phyloP scores from a whole-genome alignment of 2,113 vertebrate genomes.

The Clupea harengus region DNA sequence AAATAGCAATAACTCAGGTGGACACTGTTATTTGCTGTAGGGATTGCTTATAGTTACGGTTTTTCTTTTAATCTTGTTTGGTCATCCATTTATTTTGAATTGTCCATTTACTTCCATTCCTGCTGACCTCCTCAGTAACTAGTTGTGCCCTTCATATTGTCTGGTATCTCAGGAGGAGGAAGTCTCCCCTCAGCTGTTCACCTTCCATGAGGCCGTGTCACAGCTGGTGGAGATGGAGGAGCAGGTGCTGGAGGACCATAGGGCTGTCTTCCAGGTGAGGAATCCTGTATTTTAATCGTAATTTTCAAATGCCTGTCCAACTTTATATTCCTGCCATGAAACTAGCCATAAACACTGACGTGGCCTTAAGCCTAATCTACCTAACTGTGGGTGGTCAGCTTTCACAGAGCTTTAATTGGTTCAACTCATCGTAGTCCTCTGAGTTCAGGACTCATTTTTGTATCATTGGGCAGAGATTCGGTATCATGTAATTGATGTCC shows the following conservation, averaged over 20 bases:
- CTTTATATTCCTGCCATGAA: not conserved
- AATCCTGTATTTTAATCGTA: not conserved
- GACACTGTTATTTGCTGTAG: too few species aligned
- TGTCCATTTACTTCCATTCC: too few species aligned
- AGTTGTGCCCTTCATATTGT: not conserved
- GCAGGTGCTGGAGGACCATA: constrained; percentile 94
- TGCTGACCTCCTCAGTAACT: not conserved
- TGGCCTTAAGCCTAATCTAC: too few species aligned
- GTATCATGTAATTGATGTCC: not conserved
- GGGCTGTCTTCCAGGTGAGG: constrained; percentile 92
- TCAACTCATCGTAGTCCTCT: not conserved
- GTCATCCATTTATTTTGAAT: too few species aligned
- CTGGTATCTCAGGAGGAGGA: constrained; percentile 86
- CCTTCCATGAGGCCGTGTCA: constrained; percentile 96
- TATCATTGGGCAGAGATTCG: too few species aligned
- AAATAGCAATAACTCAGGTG: too few species aligned
- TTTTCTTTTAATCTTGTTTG: too few species aligned
- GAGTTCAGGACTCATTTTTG: not conserved
- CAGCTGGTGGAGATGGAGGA: constrained; percentile 99
- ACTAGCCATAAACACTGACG: too few species aligned
- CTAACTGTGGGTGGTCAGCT: not conserved
- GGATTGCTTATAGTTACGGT: too few species aligned
- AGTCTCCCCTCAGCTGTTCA: constrained; percentile 94
- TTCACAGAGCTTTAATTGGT: not conserved
- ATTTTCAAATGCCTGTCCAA: not conserved